Base-by-base conservation (phyloP, 2,113 vertebrate species). In the Ifrita kowaldi region DNA sequence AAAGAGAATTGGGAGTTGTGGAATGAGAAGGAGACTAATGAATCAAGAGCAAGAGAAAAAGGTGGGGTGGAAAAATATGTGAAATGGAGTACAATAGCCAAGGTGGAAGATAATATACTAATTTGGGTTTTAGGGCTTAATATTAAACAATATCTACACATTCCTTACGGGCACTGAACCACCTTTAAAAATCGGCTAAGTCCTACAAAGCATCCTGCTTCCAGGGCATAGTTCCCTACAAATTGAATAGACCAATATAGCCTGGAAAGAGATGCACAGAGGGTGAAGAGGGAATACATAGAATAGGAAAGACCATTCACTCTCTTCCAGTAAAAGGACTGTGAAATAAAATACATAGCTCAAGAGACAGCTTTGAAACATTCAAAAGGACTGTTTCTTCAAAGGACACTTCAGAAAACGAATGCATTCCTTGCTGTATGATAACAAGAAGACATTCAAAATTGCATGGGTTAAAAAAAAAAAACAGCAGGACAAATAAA, bases 21-120 rank as follows among this genome's bases (percentile, higher is more conserved):
- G 44, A 42, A 87, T 15, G n/a, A 67, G 32, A 32, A 68, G 22
- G 7, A 39, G 4, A 46, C 4, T 7, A 62, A 84, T 33, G 26
- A 70, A 84, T 46, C 14, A 74, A 57, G 67, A 62, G 1, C 13
- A 56, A 22, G 15, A 65, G 6, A 42, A 53, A 85, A 81, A 77
- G 1, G 1, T 24, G 7, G 4, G 3, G 4, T 26, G 11, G 28
- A 49, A 86, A 86, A 69, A 80, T 49, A 41, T 1, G 2, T 37
- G 32, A 94, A 96, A 92, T 17, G 6, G 16, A 52, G 17, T 30
- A 10, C 5, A 63, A 53, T 3, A 30, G 16, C 7, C 74, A 20
- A 65, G 53, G 22, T 15, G 44, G 41, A 73, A 85, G 17, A 37
- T 44, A 76, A 41, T 20, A 22, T 2, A 44, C 2, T 5, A 60